Conservation (phyloP, 2,797 vertebrate genomes). For the Vireo griseus region DNA sequence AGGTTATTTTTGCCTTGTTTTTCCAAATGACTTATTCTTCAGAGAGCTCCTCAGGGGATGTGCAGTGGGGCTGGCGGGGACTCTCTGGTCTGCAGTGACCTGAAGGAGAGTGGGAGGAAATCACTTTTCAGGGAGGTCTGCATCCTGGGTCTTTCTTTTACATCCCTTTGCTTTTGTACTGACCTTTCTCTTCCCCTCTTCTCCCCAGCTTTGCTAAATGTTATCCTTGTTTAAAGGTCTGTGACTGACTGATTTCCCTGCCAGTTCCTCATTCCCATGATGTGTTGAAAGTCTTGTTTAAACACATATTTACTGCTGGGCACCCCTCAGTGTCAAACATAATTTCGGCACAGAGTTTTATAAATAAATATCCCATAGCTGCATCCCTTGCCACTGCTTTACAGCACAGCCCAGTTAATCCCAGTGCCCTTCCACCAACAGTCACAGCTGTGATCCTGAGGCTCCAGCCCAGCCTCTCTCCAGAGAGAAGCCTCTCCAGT, state of each 20-base stretch:
- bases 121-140: not conserved
- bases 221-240: not conserved
- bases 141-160: not conserved
- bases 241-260: not conserved
- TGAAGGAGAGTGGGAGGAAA: not conserved
- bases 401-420: not conserved
- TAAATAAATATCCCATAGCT: not conserved
- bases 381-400: not conserved
- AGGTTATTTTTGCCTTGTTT: not conserved
- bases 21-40: not conserved
- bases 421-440: not conserved
- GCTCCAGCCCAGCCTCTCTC: not conserved
- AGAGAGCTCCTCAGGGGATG: not conserved
- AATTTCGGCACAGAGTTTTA: not conserved
- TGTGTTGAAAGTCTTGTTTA: not conserved
- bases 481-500: not conserved
- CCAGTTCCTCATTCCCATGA: not conserved
- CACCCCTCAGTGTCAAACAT: not conserved
- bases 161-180: not conserved
- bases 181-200: not conserved
- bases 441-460: accelerated
- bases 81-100: not conserved
- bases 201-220: not conserved
- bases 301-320: not conserved
- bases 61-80: not conserved